A percentile compares a stretch with the other conserved stretches of the same genome.
phyloP scores from a whole-genome alignment of 92 coral and sea anemone species.

The Epizoanthus rinbou region DNA sequence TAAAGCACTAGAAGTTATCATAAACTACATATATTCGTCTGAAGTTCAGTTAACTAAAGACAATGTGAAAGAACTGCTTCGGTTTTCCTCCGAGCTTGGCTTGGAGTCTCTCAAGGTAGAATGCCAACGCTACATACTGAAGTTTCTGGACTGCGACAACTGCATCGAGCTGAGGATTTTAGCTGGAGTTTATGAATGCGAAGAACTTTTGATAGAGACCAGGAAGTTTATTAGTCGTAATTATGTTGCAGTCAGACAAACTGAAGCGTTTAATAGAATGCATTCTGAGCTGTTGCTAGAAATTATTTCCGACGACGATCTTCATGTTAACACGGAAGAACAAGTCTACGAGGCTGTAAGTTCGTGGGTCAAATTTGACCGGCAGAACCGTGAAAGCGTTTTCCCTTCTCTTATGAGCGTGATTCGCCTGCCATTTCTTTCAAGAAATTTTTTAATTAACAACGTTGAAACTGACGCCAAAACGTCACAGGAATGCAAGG shows the following conservation, averaged over 20 bases:
- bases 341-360: slow-evolving; percentile 77
- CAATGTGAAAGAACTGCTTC: slow-evolving; percentile 72
- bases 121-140: slow-evolving; percentile 70
- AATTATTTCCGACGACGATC: slow-evolving; percentile 82
- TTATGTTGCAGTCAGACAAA: slow-evolving; percentile 61
- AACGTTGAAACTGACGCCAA: slow-evolving; percentile 74
- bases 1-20: slow-evolving; percentile 48
- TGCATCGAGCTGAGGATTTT: slow-evolving; percentile 76
- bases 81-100: slow-evolving; percentile 70
- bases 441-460: slow-evolving; percentile 69
- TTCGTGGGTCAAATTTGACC: slow-evolving; percentile 78
- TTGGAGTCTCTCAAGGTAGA: slow-evolving; percentile 62
- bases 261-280: slow-evolving; percentile 62
- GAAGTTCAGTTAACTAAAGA: slow-evolving; percentile 59
- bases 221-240: slow-evolving; percentile 66
- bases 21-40: slow-evolving; percentile 81
- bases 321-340: slow-evolving; percentile 79
- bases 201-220: slow-evolving; percentile 66
- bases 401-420: slow-evolving; percentile 64
- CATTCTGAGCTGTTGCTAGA: slow-evolving; percentile 61
- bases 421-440: slow-evolving; percentile 78
- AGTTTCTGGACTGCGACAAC: slow-evolving; percentile 67
- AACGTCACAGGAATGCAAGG: slow-evolving; percentile 63
- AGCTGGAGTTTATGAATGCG: slow-evolving; percentile 70
- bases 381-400: slow-evolving; percentile 53